These are phyloP conservation scores for Apodemia mormo DNA, from an alignment of 2,888 invertebrate species.

Conservation along the genomic window DNA sequence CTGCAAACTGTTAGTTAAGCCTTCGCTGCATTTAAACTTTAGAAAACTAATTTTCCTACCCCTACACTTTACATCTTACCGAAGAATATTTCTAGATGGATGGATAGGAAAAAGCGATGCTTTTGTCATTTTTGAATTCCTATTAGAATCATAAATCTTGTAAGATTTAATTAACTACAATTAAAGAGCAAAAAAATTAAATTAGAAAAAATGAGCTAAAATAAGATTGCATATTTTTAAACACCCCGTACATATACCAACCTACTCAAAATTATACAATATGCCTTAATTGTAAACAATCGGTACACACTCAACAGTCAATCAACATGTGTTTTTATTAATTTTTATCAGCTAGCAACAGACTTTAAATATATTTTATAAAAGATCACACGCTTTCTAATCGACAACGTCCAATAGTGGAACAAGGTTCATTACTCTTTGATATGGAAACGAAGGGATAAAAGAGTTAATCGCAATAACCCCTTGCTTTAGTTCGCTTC, in stretches of 20 bases:
- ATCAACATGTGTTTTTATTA: not conserved
- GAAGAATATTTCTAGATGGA: not conserved
- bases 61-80: not conserved
- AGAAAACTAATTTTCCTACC: conserved; percentile 14
- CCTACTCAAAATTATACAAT: not conserved
- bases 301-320: not conserved
- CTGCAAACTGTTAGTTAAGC: conserved; percentile 55
- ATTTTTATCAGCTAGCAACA: conserved; percentile 5
- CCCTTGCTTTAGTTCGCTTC: conserved; percentile 79
- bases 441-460: conserved; percentile 81
- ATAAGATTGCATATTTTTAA: not conserved
- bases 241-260: not conserved
- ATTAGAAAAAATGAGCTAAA: not conserved
- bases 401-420: conserved; percentile 69
- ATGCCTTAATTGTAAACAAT: not conserved
- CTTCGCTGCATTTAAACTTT: conserved; percentile 60
- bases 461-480: conserved; percentile 81
- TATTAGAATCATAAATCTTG: conserved; percentile 7
- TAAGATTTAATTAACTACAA: conserved; percentile 10
- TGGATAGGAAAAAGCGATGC: not conserved
- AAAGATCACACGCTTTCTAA: conserved; percentile 74
- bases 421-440: conserved; percentile 81
- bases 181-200: not conserved
- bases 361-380: conserved; percentile 27
- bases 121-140: not conserved